Conservation (phyloP, 2,888 invertebrate species). For the Pandemis cinnamomeana region DNA sequence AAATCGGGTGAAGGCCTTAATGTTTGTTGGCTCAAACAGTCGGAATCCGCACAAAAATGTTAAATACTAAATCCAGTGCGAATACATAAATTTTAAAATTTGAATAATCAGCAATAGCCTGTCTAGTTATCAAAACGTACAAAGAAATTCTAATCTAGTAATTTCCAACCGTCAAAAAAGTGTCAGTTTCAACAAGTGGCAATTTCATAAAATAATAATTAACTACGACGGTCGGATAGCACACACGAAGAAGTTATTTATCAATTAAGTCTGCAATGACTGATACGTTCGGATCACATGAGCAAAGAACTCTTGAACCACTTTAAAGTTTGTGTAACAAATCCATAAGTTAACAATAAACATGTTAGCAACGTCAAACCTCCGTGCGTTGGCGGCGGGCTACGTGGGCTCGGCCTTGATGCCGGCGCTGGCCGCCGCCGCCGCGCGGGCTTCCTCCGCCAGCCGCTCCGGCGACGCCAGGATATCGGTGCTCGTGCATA, state of each 20-base stretch:
- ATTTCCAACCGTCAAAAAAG: conserved; percentile 8
- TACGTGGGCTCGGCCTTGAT: conserved; percentile 78
- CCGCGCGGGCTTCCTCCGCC: conserved; percentile 94
- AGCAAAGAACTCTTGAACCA: conserved; percentile 6
- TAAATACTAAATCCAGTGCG: too few relatives aligned
- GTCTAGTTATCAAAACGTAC: neutral
- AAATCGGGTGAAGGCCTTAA: neutral
- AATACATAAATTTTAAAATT: neutral
- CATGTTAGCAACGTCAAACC: neutral
- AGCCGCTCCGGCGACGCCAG: conserved; percentile 94
- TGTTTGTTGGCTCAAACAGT: too few relatives aligned
- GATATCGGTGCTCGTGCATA: conserved; percentile 97
- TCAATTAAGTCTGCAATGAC: neutral
- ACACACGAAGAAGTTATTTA: neutral
- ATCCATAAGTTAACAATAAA: conserved; percentile 1
- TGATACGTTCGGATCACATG: conserved; percentile 13
- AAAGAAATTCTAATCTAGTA: neutral
- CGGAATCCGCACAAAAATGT: too few relatives aligned
- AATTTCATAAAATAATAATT: neutral
- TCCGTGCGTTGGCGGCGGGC: conserved; percentile 22
- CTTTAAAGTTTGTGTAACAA: conserved; percentile 13
- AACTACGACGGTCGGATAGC: neutral
- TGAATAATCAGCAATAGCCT: neutral
- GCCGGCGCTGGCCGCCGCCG: conserved; percentile 81
- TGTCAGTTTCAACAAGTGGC: conserved; percentile 15